Evolutionary conservation across 2,113 vertebrate genomes (phyloP).

Genomic region (Anguilla rostrata): DNA sequence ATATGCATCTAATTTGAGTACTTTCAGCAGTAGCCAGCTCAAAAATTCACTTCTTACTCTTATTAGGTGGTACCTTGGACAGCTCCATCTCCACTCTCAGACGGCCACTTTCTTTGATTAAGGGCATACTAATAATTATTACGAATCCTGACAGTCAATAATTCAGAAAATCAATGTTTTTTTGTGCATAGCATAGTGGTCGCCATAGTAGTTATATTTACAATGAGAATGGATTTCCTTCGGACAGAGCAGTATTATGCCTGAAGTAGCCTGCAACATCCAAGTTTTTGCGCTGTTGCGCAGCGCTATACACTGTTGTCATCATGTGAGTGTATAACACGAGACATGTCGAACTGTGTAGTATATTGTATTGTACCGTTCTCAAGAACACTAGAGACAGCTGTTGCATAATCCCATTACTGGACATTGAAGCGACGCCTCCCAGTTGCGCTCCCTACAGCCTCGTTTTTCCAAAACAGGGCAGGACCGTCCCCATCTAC

Average conservation of each 20-base stretch:
- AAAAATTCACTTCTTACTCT: not conserved
- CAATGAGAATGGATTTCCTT: not conserved
- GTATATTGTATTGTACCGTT: not conserved
- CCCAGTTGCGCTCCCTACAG: not conserved
- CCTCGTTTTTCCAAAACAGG: not conserved
- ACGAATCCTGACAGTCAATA: too few species aligned
- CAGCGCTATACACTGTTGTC: not conserved
- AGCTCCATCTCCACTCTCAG: not conserved
- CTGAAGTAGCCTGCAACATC: not conserved
- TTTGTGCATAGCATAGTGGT: too few species aligned
- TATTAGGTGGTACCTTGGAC: not conserved
- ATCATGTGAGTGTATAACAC: not conserved
- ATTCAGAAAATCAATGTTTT: too few species aligned
- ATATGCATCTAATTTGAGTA: not conserved
- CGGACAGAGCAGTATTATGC: not conserved
- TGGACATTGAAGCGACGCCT: not conserved
- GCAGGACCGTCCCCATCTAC: not conserved
- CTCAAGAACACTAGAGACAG: conserved; percentile 6
- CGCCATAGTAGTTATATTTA: too few species aligned
- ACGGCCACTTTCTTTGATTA: not conserved
- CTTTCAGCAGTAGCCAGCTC: not conserved
- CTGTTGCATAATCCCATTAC: conserved; percentile 34
- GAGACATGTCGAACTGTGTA: not conserved
- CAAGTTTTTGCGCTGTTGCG: not conserved
- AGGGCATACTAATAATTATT: too few species aligned